Percentiles rank a stretch among this genome's conserved stretches.
These are phyloP conservation scores for Caenorhabditis auriculariae DNA, from an alignment of 2,888 invertebrate genomes.

Conservation along the genomic window DNA sequence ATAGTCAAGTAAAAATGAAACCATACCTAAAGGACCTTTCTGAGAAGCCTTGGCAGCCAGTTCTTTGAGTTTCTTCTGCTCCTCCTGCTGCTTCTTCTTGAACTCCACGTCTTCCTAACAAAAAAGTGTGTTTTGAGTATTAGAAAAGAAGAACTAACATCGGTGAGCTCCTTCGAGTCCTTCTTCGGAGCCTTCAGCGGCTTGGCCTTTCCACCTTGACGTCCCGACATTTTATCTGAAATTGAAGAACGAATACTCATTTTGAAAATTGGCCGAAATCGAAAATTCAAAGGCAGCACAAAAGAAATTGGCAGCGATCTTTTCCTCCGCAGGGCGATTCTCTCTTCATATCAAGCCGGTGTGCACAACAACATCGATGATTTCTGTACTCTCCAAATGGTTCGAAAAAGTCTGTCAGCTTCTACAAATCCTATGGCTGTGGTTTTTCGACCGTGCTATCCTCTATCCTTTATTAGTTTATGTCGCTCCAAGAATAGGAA, in stretches of 20 bases:
- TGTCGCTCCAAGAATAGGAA: slow-evolving; percentile 30
- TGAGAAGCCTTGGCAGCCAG: slow-evolving; percentile 52
- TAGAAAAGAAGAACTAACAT: slow-evolving; percentile 28
- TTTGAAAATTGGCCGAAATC: neutral
- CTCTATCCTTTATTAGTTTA: slow-evolving; percentile 45
- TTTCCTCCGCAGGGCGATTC: neutral
- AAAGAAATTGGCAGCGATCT: neutral
- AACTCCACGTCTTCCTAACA: slow-evolving; percentile 61
- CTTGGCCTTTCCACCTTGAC: slow-evolving; percentile 61
- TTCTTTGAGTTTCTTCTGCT: slow-evolving; percentile 60
- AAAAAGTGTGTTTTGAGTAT: slow-evolving; percentile 8
- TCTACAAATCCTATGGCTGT: slow-evolving; percentile 27
- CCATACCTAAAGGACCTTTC: slow-evolving; percentile 56
- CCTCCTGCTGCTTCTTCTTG: slow-evolving; percentile 61
- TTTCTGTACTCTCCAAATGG: slow-evolving; percentile 1
- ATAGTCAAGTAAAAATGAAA: neutral
- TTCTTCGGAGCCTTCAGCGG: slow-evolving; percentile 60
- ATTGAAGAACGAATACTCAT: neutral
- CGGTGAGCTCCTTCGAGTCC: slow-evolving; percentile 45
- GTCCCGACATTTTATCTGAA: slow-evolving; percentile 54
- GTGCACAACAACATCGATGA: too few relatives aligned
- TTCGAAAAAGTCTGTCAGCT: slow-evolving; percentile 6
- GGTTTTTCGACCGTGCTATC: slow-evolving; percentile 47
- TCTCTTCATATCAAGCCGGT: neutral
- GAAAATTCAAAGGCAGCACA: neutral